Evolutionary conservation across 2,797 vertebrate species (phyloP), one percentile per base, ranked within the genome.

Genomic region (Caiman crocodilus): DNA sequence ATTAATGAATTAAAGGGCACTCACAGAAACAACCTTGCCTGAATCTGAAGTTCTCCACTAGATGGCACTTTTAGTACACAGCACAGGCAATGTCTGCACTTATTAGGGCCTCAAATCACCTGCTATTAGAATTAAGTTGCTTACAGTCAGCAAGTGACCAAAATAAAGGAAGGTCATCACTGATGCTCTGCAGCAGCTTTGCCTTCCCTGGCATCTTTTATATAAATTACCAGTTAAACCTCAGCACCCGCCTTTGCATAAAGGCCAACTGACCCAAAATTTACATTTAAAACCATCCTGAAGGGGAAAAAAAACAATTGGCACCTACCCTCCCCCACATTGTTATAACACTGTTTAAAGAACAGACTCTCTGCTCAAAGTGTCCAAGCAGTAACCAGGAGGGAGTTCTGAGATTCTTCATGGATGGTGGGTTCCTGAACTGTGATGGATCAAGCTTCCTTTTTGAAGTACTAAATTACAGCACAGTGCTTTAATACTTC

Each of bases 21-120:
- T 14, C 78, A 3, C 80, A 20, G 15, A 60, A 12, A 2, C 5
- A 82, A 79, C 12, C 21, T 35, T 56, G 75, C 14, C 2, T 76
- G 58, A 7, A 26, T 79, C 74, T 6, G 63, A 0, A 42, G 5
- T 61, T 89, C 79, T 79, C 96, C 97, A 91, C 96, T 96, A 97
- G 97, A 93, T 97, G 96, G 96, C 96, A 94, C 90, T 96, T 97
- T 61, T 60, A 82, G 89, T 92, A 92, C 96, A 60, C 1, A 1
- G 28, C 78, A 76, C 1, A 61, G 71, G 5, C 60, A 16, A 2
- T 84, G 8, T 55, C 76, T 21, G 0, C 23, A 1, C 65, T 63
- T 67, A 71, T 56, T 63, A 67, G 75, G n/a, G 3, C 64, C 63
- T 17, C 42, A 81, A 75, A 30, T 2, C 85, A 82, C 30, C 81